phyloP scores from a whole-genome alignment of 35 echinoderm and acorn worm genomes.

The Ophiothrix spiculata region DNA sequence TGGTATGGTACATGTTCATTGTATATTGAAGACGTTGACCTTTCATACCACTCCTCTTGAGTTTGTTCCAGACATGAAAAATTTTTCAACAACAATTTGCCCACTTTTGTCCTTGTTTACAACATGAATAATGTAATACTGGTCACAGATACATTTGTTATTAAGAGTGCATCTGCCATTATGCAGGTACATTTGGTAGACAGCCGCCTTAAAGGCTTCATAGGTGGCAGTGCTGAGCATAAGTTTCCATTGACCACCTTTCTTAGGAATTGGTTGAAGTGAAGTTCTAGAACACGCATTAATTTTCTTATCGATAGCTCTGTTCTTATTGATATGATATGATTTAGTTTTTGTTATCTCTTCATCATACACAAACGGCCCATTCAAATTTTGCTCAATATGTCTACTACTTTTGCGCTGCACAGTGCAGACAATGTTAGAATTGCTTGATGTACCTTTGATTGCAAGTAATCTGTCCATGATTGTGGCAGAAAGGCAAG shows the following conservation, averaged over 20 bases:
- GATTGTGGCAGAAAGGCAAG: no score
- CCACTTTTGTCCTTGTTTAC: not conserved
- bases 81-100: not conserved
- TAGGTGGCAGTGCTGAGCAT: not conserved
- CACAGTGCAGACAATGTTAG: not conserved
- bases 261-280: not conserved
- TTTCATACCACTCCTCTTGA: not conserved
- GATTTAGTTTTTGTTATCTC: not conserved
- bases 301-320: not conserved
- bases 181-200: not conserved
- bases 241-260: not conserved
- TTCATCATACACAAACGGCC: not conserved
- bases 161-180: not conserved
- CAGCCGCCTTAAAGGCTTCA: not conserved
- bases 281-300: not conserved
- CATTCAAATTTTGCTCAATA: not conserved
- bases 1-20: not conserved
- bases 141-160: not conserved
- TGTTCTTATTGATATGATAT: not conserved
- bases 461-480: not conserved
- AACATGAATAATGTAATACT: not conserved
- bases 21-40: not conserved
- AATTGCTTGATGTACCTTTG: not conserved
- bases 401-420: not conserved
- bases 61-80: not conserved